These are phyloP conservation scores for Stegodyphus mimosarum DNA, from an alignment of 1,140 invertebrate species.

Conservation along the genomic window DNA sequence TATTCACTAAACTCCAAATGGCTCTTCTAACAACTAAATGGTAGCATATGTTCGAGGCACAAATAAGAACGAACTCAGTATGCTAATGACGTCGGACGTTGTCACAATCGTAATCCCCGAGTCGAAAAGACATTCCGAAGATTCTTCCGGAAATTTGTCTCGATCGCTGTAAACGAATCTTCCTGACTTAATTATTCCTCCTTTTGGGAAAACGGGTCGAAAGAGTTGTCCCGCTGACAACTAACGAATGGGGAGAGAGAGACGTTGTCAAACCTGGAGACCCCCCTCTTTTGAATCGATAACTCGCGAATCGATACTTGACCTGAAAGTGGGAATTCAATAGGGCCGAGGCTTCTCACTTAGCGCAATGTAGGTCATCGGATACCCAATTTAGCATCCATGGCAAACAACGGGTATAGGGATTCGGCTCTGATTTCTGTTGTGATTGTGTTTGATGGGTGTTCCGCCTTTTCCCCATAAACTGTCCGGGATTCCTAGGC, in stretches of 20 bases:
- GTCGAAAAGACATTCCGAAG: slow-evolving; percentile 34
- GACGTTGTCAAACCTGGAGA: slow-evolving; percentile 11
- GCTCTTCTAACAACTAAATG: not conserved
- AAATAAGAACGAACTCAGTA: not conserved
- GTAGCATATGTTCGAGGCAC: slow-evolving; percentile 11
- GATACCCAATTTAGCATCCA: slow-evolving; percentile 52
- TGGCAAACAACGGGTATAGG: slow-evolving; percentile 13
- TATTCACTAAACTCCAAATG: not conserved
- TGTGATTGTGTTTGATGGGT: slow-evolving; percentile 55
- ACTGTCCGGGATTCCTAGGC: not conserved
- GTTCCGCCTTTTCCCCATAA: slow-evolving; percentile 55
- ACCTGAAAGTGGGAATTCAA: slow-evolving; percentile 58
- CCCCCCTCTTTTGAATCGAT: slow-evolving; percentile 25
- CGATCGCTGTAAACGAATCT: slow-evolving; percentile 45
- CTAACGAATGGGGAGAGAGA: slow-evolving; percentile 41
- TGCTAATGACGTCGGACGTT: slow-evolving; percentile 39
- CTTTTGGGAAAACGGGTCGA: slow-evolving; percentile 30
- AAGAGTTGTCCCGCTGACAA: slow-evolving; percentile 55
- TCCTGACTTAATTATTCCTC: slow-evolving; percentile 39
- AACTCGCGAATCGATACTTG: slow-evolving; percentile 45
- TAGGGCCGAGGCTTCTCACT: slow-evolving; percentile 54
- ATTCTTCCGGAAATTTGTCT: slow-evolving; percentile 35
- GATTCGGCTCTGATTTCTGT: slow-evolving; percentile 53
- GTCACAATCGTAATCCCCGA: slow-evolving; percentile 20
- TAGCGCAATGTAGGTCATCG: slow-evolving; percentile 51